Evolutionary conservation across 2,888 invertebrate species (phyloP), one percentile per base, ranked within the genome.

Genomic region (Calliopum simillimum): DNA sequence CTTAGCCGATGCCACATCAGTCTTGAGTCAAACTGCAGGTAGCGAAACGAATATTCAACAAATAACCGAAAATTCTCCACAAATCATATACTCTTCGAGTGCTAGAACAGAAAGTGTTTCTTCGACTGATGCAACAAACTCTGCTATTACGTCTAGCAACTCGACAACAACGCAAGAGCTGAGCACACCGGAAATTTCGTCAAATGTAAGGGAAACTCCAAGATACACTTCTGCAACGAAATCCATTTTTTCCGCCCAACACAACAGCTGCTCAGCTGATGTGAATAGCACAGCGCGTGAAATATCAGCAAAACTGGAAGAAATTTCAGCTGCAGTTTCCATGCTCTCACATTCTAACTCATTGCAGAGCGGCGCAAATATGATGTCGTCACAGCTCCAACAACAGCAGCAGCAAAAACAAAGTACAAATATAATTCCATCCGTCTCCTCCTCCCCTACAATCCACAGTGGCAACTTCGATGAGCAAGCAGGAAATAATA

Each of bases 221-320:
- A 58, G 58, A n/a, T 13, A 11, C 4, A 14, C 51, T 19, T 6
- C 19, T 16, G 66, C 69, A 23, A 62, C 55, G 49, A 74, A 49
- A 43, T 62, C 58, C 41, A 63, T 68, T 19, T 75, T 59, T 66
- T 71, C 75, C 14, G 73, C 33, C 3, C 63, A 64, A 25, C 16
- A 56, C 14, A 51, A 11, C 12, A 23, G 16, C 16, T 16, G 62
- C 14, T 68, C 71, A 65, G 53, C 70, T 59, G 73, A 72, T 49
- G 49, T 43, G 12, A 16, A 14, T 13, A 43, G 46, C 11, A 74
- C 69, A 63, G 75, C 72, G 5, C 51, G 69, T 53, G 71, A 75
- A 69, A 75, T 76, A 3, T 74, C 75, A n/a, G 70, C 69, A 1
- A 76, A 76, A 59, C 69, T 74, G 41, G 73, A 75, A 23, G 71